phyloP scores from a whole-genome alignment of 2,888 invertebrate species.

The Acleris emargana region DNA sequence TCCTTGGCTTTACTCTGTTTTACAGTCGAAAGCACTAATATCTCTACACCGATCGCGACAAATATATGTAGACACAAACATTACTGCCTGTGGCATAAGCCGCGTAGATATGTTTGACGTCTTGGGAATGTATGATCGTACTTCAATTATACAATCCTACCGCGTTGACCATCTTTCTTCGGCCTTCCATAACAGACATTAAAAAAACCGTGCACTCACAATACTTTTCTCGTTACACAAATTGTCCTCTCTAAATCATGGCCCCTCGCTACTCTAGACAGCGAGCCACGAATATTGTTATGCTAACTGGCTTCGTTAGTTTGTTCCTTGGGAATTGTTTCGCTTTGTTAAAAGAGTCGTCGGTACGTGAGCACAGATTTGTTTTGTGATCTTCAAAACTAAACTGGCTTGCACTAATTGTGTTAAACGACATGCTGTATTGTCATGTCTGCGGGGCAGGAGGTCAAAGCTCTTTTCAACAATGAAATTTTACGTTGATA shows the following conservation, averaged over 20 bases:
- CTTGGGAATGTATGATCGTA: no score
- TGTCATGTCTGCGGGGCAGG: conserved; percentile 1
- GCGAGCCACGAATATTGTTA: conserved; percentile 77
- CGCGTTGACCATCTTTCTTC: no score
- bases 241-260: conserved; percentile 6
- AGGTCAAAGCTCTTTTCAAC: conserved; percentile 13
- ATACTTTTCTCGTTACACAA: background rate
- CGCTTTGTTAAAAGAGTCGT: conserved; percentile 67
- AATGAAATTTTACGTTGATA: background rate
- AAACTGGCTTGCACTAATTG: conserved; percentile 60
- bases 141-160: no score
- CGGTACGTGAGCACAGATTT: conserved; percentile 64
- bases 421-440: conserved; percentile 48
- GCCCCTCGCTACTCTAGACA: conserved; percentile 26
- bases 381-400: conserved; percentile 60
- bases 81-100: no score
- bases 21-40: no score
- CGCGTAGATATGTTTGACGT: no score
- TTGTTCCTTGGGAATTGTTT: conserved; percentile 77
- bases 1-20: no score
- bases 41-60: no score
- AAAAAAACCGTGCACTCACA: no score
- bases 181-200: no score
- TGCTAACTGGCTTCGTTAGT: conserved; percentile 82
- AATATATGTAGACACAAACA: no score